Evolutionary conservation across 2,113 vertebrate genomes (phyloP), one percentile per base, ranked within the genome.

Genomic region (Xenopus borealis): DNA sequence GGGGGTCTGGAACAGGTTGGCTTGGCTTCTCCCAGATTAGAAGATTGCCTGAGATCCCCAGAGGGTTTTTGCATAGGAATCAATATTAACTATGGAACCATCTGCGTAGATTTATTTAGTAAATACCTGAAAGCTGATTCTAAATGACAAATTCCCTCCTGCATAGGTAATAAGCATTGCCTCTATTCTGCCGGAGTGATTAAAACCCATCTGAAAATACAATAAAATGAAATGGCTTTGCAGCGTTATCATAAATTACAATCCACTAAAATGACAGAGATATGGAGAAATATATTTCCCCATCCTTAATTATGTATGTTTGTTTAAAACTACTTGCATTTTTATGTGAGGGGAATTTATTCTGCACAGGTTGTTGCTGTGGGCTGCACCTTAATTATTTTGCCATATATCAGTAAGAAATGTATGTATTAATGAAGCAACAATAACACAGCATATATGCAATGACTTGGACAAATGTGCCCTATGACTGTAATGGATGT

Each of bases 1-100:
- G 14, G 75, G 75, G 53, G 3, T n/a, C 23, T 47, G 69, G 69
- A 20, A 78, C 19, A n/a, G 69, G 62, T 62, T 78, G 52, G 19
- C 13, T 66, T 58, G 62, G 46, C 30, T 46, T 61, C 17, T 66
- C 50, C 67, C 75, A 66, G 10, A 71, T 46, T 59, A 78, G 66
- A 13, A 72, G 62, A 30, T 58, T 30, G 17, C 58, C n/a, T 10
- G 40, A 78, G 13, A 17, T 18, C 33, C 47, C 52, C 17, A 44
- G n/a, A 55, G 40, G n/a, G 27, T 65, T 30, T 30, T 40, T 33
- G 7, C 27, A 57, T 40, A 66, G 14, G 13, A 66, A 19, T 72
- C 59, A 62, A 61, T 52, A 55, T 55, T 55, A 47, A 78, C 62
- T 27, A 46, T 62, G 23, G 62, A 55, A 12, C 53, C 47, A 20